Percentiles rank a stretch among this genome's conserved stretches.
These are phyloP conservation scores for Lordiphosa fenestrarum DNA, from an alignment of 2,888 invertebrate genomes.

Conservation along the genomic window DNA sequence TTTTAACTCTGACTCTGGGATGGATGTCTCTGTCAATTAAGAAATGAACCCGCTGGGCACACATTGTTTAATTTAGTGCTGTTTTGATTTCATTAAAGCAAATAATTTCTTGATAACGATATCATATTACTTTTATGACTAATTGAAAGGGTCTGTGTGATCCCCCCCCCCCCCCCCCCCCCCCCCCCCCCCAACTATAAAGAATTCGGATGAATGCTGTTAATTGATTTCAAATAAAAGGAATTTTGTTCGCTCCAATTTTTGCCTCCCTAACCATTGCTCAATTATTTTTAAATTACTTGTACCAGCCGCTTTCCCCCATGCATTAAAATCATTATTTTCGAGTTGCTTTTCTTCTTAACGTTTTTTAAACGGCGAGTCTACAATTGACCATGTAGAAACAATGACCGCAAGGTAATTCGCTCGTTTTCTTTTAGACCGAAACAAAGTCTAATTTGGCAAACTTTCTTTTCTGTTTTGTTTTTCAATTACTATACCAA, in stretches of 20 bases:
- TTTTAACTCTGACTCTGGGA: neutral
- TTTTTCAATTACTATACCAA: conserved; percentile 50
- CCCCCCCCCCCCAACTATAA: neutral
- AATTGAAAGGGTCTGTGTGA: conserved; percentile 4
- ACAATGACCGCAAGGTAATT: conserved; percentile 10
- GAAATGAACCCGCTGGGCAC: conserved; percentile 30
- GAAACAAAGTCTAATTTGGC: conserved; percentile 41
- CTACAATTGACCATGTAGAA: conserved; percentile 14
- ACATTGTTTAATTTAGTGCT: conserved; percentile 37
- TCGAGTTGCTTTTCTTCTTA: conserved; percentile 18
- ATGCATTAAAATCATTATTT: conserved; percentile 25
- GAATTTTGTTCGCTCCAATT: conserved; percentile 1
- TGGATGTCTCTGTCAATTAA: conserved; percentile 29
- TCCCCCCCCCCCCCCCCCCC: neutral
- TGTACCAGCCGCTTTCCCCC: conserved; percentile 8
- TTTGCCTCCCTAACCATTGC: conserved; percentile 4
- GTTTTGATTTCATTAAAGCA: conserved; percentile 55
- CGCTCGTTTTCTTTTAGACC: neutral
- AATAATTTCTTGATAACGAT: conserved; percentile 57
- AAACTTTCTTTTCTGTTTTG: conserved; percentile 51
- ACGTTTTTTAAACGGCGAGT: conserved; percentile 10
- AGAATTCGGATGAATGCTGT: conserved; percentile 4
- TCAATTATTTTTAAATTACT: conserved; percentile 18
- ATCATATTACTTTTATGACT: conserved; percentile 38
- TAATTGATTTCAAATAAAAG: conserved; percentile 4